phyloP scores from a whole-genome alignment of 2,888 invertebrate genomes.

The Cosmia pyralina region DNA sequence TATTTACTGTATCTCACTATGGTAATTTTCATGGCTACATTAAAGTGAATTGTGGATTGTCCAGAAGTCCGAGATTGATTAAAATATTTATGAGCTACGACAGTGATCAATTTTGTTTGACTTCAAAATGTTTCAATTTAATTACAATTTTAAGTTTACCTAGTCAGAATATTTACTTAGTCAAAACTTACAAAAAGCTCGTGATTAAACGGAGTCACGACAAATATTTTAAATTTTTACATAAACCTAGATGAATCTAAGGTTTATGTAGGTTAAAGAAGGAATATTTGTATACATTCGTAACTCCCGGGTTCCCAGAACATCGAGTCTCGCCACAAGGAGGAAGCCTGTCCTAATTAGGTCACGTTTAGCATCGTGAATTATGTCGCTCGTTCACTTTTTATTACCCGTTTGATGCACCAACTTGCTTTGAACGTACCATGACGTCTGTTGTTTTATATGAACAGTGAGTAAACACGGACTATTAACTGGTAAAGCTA shows the following conservation, averaged over 20 bases:
- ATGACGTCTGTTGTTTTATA: conserved; percentile 51
- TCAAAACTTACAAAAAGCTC: not conserved
- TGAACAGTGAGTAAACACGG: conserved; percentile 45
- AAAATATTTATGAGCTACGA: conserved; percentile 40
- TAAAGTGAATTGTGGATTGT: conserved; percentile 38
- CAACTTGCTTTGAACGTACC: conserved; percentile 57
- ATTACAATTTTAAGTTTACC: conserved; percentile 5
- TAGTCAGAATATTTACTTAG: not conserved
- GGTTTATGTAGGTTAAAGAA: conserved; percentile 22
- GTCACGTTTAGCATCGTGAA: conserved; percentile 72
- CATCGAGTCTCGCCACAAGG: conserved; percentile 28
- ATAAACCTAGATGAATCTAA: not conserved
- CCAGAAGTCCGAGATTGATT: conserved; percentile 35
- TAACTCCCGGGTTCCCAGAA: conserved; percentile 29
- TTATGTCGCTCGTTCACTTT: conserved; percentile 67
- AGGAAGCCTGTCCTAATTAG: conserved; percentile 74
- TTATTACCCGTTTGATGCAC: conserved; percentile 64
- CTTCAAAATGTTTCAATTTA: conserved; percentile 24
- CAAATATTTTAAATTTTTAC: not conserved
- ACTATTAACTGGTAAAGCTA: conserved; percentile 48
- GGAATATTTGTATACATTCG: not conserved
- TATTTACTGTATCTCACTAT: conserved; percentile 29
- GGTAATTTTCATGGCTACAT: conserved; percentile 36
- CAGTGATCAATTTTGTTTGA: conserved; percentile 31
- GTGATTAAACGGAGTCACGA: not conserved